Base-by-base conservation (phyloP, 2,888 invertebrate genomes). In the Hypselothyrea guttata region DNA sequence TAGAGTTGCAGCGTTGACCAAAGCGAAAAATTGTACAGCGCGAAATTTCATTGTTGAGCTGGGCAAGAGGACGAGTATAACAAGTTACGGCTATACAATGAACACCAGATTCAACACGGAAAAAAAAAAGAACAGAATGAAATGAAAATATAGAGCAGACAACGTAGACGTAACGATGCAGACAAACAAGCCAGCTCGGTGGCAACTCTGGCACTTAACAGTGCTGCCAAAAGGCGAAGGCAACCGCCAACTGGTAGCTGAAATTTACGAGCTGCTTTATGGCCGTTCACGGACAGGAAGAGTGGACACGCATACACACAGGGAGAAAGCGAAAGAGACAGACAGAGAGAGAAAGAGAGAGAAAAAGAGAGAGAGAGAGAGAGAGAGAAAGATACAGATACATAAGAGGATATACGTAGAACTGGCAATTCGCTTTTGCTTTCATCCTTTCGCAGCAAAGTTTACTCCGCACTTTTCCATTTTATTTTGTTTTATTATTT, bases 181-280 rank as follows among this genome's bases (percentile, higher is more conserved):
- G 4, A 27, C 22, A 44, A 45, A 46, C 22, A 49, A 22, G 9
- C 49, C 18, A 13, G 58, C 37, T 4, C 38, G 47, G 40, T 59
- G 63, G 68, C 73, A 63, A 56, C 72, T 28, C 69, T 72, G 64
- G 51, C 34, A 35, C 47, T 52, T 56, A 53, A 60, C 53, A 30
- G 37, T 34, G 46, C 9, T n/a, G 30, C 31, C 44, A 55, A 56
- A 64, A 49, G 59, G 59, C 59, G 59, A 71, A 71, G 69, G 61
- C 67, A 66, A 46, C 51, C 37, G 38, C 34, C 45, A 71, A 53
- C 68, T 55, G 41, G 42, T n/a, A 45, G 47, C 44, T 49, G 58
- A 83, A 79, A 79, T 79, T 77, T 77, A 83, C 83, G 79, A 77
- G 76, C 71, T 75, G 83, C 71, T 77, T 77, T 77, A 77, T 77